Evolutionary conservation across 2,113 vertebrate species (phyloP).

Genomic region (Glaucidium brasilianum): DNA sequence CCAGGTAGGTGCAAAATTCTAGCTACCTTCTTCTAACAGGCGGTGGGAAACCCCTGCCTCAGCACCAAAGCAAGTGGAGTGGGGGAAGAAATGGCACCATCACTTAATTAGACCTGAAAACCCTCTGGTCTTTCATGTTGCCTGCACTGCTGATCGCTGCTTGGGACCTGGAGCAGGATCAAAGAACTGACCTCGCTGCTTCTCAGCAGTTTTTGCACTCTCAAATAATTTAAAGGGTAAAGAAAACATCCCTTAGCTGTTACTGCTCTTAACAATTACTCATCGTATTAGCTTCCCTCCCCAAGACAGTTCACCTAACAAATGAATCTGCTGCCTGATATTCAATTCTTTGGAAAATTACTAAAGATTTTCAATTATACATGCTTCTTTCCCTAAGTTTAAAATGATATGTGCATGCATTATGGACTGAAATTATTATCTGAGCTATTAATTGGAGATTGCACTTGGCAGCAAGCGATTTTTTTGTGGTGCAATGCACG

Average conservation of each 20-base stretch:
- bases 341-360: background rate
- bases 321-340: background rate
- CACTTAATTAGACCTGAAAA: background rate
- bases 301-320: background rate
- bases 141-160: background rate
- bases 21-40: background rate
- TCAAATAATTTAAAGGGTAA: background rate
- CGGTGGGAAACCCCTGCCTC: background rate
- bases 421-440: slow-evolving; percentile 4
- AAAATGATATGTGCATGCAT: background rate
- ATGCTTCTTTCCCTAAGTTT: background rate
- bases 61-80: background rate
- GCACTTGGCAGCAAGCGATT: background rate
- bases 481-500: background rate
- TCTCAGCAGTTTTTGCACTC: background rate
- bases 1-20: background rate
- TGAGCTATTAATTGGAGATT: slow-evolving; percentile 15
- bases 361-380: background rate
- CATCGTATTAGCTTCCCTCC: background rate
- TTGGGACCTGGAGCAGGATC: background rate
- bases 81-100: background rate
- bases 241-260: background rate
- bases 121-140: no score
- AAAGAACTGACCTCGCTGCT: background rate
- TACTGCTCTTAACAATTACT: background rate